Conservation (phyloP, 2,113 vertebrate species). For the Pangasianodon gigas region DNA sequence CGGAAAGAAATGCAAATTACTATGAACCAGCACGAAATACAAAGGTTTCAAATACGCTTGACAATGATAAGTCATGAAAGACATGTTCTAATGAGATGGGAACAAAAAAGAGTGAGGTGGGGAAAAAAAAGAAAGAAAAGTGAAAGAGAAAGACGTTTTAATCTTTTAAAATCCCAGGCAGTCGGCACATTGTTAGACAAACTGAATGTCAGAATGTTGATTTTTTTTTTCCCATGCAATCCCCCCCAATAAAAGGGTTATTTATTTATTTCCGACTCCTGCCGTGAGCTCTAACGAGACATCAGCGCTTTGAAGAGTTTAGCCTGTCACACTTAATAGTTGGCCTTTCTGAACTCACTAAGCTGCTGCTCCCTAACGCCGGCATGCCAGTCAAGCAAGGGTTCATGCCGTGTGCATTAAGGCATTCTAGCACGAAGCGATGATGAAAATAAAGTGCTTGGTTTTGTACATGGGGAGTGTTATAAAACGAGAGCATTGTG, state of each 20-base stretch:
- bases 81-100: slow-evolving; percentile 71
- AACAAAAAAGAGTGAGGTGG: slow-evolving; percentile 62
- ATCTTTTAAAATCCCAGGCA: slow-evolving; percentile 72
- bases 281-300: slow-evolving; percentile 67
- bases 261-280: slow-evolving; percentile 65
- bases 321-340: slow-evolving; percentile 63
- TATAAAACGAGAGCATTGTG: slow-evolving; percentile 14
- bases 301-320: slow-evolving; percentile 66
- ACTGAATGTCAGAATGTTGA: slow-evolving; percentile 66
- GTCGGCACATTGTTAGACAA: slow-evolving; percentile 72
- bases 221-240: slow-evolving; percentile 48
- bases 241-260: slow-evolving; percentile 49
- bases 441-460: slow-evolving; percentile 45
- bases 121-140: slow-evolving; percentile 53
- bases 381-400: slow-evolving; percentile 42
- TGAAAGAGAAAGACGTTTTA: slow-evolving; percentile 66
- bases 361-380: slow-evolving; percentile 44
- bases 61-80: slow-evolving; percentile 70
- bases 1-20: slow-evolving; percentile 73
- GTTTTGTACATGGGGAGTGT: neutral
- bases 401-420: slow-evolving; percentile 47
- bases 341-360: slow-evolving; percentile 58
- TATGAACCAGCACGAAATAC: slow-evolving; percentile 67
- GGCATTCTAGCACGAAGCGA: slow-evolving; percentile 33
- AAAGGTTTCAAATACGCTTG: slow-evolving; percentile 68